phyloP scores from a whole-genome alignment of 2,113 vertebrate genomes.

The Rallus limicola region DNA sequence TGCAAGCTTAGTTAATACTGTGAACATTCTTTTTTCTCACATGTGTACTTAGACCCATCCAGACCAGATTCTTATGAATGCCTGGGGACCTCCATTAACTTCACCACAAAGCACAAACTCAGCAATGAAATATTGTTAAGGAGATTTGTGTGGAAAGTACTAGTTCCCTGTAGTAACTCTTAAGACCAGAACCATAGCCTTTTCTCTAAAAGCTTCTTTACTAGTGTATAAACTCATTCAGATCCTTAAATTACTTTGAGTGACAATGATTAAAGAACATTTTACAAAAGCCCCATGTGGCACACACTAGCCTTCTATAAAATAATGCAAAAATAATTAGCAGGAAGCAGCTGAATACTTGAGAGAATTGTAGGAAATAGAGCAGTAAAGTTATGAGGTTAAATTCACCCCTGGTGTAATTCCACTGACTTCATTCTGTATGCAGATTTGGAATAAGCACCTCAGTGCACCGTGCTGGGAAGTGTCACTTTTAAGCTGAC shows the following conservation, averaged over 20 bases:
- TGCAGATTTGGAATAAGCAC: not conserved
- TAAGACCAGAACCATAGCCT: not conserved
- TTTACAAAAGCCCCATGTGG: slow-evolving; percentile 33
- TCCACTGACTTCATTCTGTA: slow-evolving; percentile 22
- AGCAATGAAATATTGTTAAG: not conserved
- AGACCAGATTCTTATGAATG: not conserved
- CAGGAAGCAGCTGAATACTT: slow-evolving; percentile 52
- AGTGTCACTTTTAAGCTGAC: slow-evolving; percentile 20
- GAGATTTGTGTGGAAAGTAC: not conserved
- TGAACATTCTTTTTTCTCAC: not conserved
- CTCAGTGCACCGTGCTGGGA: not conserved
- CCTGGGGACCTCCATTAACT: not conserved
- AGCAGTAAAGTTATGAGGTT: slow-evolving; percentile 55
- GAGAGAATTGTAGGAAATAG: slow-evolving; percentile 60
- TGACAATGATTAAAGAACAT: slow-evolving; percentile 43
- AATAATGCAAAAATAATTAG: slow-evolving; percentile 70
- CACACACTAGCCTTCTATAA: slow-evolving; percentile 1
- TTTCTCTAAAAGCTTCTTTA: not conserved
- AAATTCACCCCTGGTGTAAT: slow-evolving; percentile 43
- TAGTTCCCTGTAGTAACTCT: not conserved
- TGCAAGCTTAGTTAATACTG: not conserved
- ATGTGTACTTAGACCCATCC: not conserved
- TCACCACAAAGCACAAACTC: not conserved
- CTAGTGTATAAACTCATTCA: slow-evolving; percentile 30
- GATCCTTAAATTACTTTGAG: slow-evolving; percentile 59